Percentiles rank a stretch among this genome's conserved stretches.
phyloP scores from a whole-genome alignment of 2,113 vertebrate species.

The Sigmodon hispidus region DNA sequence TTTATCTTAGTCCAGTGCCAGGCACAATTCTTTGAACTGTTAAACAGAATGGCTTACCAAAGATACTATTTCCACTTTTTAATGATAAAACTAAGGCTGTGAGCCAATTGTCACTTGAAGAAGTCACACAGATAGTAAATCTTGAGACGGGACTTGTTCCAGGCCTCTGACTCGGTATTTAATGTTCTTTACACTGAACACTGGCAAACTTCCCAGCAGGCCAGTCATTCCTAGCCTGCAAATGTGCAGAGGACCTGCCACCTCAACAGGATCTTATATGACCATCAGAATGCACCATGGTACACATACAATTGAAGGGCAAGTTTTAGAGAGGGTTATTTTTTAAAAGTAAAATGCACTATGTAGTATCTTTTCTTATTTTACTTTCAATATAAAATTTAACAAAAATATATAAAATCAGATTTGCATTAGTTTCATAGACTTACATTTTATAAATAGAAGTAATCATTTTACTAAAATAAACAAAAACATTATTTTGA shows the following conservation, averaged over 20 bases:
- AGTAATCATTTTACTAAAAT: neutral
- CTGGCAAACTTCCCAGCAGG: neutral
- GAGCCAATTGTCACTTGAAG: constrained; percentile 5
- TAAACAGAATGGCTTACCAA: neutral
- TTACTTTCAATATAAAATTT: neutral
- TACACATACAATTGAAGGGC: neutral
- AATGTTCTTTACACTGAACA: neutral
- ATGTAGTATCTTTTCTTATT: neutral
- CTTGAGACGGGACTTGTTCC: neutral
- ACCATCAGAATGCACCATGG: neutral
- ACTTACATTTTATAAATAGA: constrained; percentile 31
- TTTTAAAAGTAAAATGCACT: neutral
- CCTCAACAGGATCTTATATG: neutral
- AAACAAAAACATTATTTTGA: neutral
- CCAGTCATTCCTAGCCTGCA: neutral
- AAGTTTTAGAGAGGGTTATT: neutral
- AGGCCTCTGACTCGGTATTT: neutral
- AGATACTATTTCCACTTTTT: neutral
- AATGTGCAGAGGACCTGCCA: constrained; percentile 7
- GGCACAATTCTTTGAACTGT: neutral
- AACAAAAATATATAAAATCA: neutral
- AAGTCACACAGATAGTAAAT: constrained; percentile 4
- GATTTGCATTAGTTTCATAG: neutral
- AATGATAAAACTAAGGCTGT: neutral
- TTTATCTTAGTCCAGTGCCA: neutral